phyloP scores from a whole-genome alignment of 2,797 vertebrate genomes.

The Coendou prehensilis region DNA sequence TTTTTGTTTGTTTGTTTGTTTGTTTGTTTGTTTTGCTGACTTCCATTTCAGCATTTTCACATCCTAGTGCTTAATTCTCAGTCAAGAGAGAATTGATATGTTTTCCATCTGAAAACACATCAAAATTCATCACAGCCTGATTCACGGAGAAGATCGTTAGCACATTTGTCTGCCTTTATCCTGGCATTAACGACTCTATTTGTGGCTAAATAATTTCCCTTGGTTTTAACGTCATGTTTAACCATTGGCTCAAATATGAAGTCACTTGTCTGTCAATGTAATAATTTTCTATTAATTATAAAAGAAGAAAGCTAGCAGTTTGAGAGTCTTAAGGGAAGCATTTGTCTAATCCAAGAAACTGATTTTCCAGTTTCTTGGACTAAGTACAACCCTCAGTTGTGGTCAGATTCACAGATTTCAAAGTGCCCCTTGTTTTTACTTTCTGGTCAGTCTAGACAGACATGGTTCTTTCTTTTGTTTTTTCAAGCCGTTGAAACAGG shows the following conservation, averaged over 20 bases:
- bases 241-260: constrained; percentile 77
- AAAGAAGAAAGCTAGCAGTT: constrained; percentile 85
- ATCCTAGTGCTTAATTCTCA: neutral
- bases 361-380: constrained; percentile 89
- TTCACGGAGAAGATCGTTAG: constrained; percentile 78
- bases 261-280: constrained; percentile 82
- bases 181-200: constrained; percentile 78
- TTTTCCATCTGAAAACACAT: constrained; percentile 86
- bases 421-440: constrained; percentile 88
- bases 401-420: constrained; percentile 89
- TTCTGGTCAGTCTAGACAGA: constrained; percentile 88
- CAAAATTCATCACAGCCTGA: constrained; percentile 82
- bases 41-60: constrained; percentile 54
- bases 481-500: constrained; percentile 85
- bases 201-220: constrained; percentile 78
- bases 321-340: constrained; percentile 88
- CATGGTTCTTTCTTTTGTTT: constrained; percentile 85
- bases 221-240: constrained; percentile 80
- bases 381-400: constrained; percentile 88
- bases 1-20: neutral
- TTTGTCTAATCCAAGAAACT: constrained; percentile 88
- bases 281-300: constrained; percentile 88
- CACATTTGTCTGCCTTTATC: constrained; percentile 83
- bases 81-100: constrained; percentile 41
- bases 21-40: constrained; percentile 16